Conservation (phyloP, 2,797 vertebrate genomes). For the Anabacerthia variegaticeps region DNA sequence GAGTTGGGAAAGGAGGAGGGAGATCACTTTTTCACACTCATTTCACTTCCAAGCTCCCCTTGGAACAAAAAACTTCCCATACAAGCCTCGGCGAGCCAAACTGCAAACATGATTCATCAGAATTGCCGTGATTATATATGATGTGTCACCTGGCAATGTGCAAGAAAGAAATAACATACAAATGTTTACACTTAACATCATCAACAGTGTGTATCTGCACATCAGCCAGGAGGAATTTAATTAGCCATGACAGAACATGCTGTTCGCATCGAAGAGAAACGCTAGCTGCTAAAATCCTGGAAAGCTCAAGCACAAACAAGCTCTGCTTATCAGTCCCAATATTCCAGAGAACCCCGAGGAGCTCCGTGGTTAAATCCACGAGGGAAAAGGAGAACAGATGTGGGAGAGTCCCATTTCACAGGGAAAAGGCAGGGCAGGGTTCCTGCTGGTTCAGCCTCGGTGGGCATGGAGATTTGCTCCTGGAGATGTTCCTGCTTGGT, state of each 20-base stretch:
- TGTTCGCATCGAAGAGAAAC: slow-evolving; percentile 52
- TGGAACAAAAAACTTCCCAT: background rate
- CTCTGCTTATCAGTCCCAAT: slow-evolving; percentile 38
- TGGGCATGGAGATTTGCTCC: background rate
- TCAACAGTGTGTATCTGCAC: slow-evolving; percentile 66
- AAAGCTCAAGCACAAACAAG: slow-evolving; percentile 54
- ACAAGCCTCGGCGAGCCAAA: background rate
- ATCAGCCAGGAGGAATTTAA: slow-evolving; percentile 65
- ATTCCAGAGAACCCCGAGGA: slow-evolving; percentile 22
- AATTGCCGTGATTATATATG: slow-evolving; percentile 33
- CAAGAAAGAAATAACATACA: slow-evolving; percentile 48
- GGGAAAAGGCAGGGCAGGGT: background rate
- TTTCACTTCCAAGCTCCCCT: background rate
- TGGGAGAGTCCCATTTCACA: background rate
- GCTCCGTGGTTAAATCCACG: background rate
- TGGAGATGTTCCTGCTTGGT: background rate
- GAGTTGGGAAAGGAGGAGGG: background rate
- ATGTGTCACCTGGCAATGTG: slow-evolving; percentile 45
- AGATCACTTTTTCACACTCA: background rate
- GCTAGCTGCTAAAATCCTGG: slow-evolving; percentile 57
- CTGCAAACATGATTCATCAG: slow-evolving; percentile 40
- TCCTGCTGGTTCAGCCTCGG: background rate
- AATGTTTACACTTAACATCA: slow-evolving; percentile 59
- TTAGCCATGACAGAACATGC: slow-evolving; percentile 62
- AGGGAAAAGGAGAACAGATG: background rate